Conservation (phyloP, 2,113 vertebrate species). For the Athene noctua region DNA sequence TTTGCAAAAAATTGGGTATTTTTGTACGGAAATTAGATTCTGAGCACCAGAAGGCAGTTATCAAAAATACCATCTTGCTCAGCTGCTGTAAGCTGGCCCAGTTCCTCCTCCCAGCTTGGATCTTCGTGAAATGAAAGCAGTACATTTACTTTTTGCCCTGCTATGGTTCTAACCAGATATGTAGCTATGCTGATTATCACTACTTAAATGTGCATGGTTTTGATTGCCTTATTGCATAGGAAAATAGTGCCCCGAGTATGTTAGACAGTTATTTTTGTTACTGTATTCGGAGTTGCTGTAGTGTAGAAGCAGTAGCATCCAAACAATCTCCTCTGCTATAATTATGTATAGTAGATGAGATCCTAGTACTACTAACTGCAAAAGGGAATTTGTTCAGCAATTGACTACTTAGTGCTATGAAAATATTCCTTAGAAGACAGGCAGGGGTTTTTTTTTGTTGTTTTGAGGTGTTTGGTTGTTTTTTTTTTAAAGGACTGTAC, state of each 20-base stretch:
- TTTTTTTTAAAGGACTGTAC: not conserved
- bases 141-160: not conserved
- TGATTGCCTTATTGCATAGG: not conserved
- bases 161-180: not conserved
- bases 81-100: constrained; percentile 9
- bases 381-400: not conserved
- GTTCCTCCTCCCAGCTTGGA: not conserved
- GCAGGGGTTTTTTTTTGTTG: too few species aligned
- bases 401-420: not conserved
- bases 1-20: not conserved
- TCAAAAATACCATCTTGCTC: constrained; percentile 34
- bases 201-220: not conserved
- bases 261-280: not conserved
- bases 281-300: not conserved
- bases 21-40: not conserved
- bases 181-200: not conserved
- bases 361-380: not conserved
- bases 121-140: not conserved
- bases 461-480: not conserved
- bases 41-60: constrained; percentile 42
- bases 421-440: not conserved
- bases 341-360: not conserved
- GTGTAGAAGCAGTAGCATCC: not conserved
- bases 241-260: not conserved
- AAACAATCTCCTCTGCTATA: not conserved